Percentiles rank a stretch among this genome's conserved stretches.
phyloP scores from a whole-genome alignment of 2,888 invertebrate species.

The Euplagia quadripunctaria region DNA sequence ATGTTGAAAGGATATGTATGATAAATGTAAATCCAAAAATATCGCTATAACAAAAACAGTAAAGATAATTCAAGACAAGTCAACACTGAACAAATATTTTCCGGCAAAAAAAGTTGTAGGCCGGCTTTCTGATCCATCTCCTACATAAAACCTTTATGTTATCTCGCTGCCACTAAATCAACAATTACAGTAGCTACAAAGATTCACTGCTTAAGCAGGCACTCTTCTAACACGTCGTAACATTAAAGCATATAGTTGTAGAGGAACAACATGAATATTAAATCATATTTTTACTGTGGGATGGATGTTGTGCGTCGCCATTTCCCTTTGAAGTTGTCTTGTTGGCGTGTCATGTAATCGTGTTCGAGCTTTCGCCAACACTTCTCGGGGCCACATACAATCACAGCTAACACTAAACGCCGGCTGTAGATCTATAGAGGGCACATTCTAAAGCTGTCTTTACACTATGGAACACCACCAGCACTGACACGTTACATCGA shows the following conservation, averaged over 20 bases:
- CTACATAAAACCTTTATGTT: neutral
- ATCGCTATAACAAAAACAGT: neutral
- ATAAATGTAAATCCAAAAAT: neutral
- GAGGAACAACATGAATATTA: conserved; percentile 27
- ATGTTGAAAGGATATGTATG: neutral
- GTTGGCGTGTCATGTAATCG: conserved; percentile 20
- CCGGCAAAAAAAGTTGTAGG: neutral
- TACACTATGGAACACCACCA: neutral
- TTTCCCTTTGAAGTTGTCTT: conserved; percentile 36
- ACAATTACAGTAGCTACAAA: conserved; percentile 20
- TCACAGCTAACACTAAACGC: neutral
- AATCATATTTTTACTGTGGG: conserved; percentile 37
- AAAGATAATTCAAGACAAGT: neutral
- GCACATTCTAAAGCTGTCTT: neutral
- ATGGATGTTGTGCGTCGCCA: conserved; percentile 23
- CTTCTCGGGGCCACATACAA: conserved; percentile 10
- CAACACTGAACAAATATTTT: neutral
- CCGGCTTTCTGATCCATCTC: neutral
- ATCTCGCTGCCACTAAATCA: conserved; percentile 17
- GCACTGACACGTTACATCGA: neutral
- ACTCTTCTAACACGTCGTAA: conserved; percentile 19
- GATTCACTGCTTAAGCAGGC: conserved; percentile 5
- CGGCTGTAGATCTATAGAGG: neutral
- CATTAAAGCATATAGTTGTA: conserved; percentile 24
- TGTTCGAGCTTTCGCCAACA: conserved; percentile 10